Percentiles rank a stretch among this genome's conserved stretches.
Conservation (phyloP, 2,797 vertebrate species). For the Lycodopsis pacificus region DNA sequence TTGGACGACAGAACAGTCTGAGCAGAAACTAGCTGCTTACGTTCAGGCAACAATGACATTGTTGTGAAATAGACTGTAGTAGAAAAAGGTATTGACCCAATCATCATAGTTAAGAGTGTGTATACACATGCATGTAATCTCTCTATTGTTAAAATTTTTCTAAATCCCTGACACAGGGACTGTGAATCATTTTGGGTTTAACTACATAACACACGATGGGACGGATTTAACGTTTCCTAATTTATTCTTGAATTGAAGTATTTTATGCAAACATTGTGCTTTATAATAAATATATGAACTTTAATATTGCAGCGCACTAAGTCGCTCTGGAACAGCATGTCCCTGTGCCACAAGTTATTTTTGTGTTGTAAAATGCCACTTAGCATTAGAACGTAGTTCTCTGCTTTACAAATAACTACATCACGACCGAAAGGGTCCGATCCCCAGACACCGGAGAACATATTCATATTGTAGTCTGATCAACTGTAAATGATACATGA, state of each 20-base stretch:
- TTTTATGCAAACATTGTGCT: neutral
- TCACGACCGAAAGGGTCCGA: neutral
- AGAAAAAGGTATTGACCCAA: neutral
- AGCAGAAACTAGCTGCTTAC: neutral
- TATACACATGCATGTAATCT: neutral
- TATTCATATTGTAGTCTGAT: neutral
- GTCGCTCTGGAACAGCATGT: neutral
- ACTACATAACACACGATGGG: neutral
- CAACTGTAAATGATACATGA: neutral
- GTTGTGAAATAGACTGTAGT: neutral
- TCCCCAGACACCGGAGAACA: neutral
- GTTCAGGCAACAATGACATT: neutral
- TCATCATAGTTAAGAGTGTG: neutral
- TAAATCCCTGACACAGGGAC: neutral
- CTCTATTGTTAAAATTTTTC: neutral
- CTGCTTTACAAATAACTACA: neutral
- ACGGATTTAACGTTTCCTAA: neutral
- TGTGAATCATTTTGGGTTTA: neutral
- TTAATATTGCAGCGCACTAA: too few species aligned
- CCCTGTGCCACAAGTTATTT: neutral
- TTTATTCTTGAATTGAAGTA: neutral
- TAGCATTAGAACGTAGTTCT: neutral
- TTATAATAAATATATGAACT: neutral
- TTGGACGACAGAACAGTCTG: neutral
- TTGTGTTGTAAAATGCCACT: neutral